Evolutionary conservation across 1,140 invertebrate genomes (phyloP).

Genomic region (Heterodera carotae): DNA sequence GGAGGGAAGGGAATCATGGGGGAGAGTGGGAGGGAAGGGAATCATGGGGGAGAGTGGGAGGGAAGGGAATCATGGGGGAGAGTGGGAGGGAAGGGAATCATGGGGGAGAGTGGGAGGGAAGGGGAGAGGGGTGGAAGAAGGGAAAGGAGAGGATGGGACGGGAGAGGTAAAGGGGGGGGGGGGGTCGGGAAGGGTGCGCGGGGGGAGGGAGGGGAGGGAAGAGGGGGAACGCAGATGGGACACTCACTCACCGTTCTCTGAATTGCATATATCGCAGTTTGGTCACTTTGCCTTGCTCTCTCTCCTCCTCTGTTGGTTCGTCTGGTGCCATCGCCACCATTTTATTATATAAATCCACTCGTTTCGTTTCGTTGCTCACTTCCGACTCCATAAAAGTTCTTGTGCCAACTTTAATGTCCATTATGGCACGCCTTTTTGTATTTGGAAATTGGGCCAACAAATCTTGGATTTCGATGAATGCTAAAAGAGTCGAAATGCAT

Average conservation of each 20-base stretch:
- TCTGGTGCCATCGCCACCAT: conserved; percentile 90
- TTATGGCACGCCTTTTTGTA: conserved; percentile 74
- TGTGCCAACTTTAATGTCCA: conserved; percentile 86
- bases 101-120: too few relatives aligned
- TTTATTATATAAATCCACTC: conserved; percentile 90
- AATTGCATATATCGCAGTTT: conserved; percentile 70
- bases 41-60: too few relatives aligned
- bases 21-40: too few relatives aligned
- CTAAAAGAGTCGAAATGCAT: conserved; percentile 52
- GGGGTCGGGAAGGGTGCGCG: too few relatives aligned
- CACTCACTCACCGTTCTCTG: conserved; percentile 76
- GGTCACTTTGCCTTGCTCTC: neutral
- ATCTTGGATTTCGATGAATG: conserved; percentile 86
- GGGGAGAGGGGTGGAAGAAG: too few relatives aligned
- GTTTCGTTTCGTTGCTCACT: conserved; percentile 79
- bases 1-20: too few relatives aligned
- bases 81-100: too few relatives aligned
- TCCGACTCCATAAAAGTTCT: conserved; percentile 88
- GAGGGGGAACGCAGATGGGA: neutral
- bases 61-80: too few relatives aligned
- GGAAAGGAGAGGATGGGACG: too few relatives aligned
- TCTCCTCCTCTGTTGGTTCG: conserved; percentile 76
- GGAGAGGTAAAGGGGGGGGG: neutral
- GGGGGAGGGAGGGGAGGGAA: neutral
- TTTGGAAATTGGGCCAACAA: conserved; percentile 81